A percentile compares a stretch with the other conserved stretches of the same genome.
These are phyloP conservation scores for Menura novaehollandiae DNA, from an alignment of 2,113 vertebrate genomes.

Conservation along the genomic window DNA sequence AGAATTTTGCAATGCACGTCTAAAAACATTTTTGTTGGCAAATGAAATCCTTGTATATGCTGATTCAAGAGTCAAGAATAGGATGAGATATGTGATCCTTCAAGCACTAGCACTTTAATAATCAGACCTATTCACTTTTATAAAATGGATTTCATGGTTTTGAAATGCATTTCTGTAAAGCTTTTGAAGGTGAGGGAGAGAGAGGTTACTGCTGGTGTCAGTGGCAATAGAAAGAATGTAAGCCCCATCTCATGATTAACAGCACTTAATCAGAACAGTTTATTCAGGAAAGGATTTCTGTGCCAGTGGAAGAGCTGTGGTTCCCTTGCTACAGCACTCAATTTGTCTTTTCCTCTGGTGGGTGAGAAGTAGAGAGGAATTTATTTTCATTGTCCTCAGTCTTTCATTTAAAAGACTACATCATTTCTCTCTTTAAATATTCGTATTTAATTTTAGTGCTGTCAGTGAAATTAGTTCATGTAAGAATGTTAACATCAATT, in stretches of 20 bases:
- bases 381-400: not conserved
- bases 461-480: not conserved
- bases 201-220: not conserved
- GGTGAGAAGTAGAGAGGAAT: not conserved
- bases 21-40: constrained; percentile 21
- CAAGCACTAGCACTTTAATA: constrained; percentile 17
- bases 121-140: not conserved
- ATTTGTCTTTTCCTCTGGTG: not conserved
- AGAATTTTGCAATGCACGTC: not conserved
- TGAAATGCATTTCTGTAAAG: constrained; percentile 7
- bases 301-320: not conserved
- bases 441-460: not conserved
- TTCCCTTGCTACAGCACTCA: not conserved
- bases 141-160: constrained; percentile 11
- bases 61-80: constrained; percentile 24
- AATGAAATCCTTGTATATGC: not conserved
- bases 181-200: not conserved
- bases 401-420: not conserved
- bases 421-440: not conserved
- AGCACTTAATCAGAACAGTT: not conserved
- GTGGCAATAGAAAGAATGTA: not conserved
- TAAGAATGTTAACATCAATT: not conserved
- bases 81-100: not conserved
- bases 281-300: not conserved
- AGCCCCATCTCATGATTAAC: not conserved